Base-by-base conservation (phyloP, 2,888 invertebrate species). In the Epinotia demarniana region DNA sequence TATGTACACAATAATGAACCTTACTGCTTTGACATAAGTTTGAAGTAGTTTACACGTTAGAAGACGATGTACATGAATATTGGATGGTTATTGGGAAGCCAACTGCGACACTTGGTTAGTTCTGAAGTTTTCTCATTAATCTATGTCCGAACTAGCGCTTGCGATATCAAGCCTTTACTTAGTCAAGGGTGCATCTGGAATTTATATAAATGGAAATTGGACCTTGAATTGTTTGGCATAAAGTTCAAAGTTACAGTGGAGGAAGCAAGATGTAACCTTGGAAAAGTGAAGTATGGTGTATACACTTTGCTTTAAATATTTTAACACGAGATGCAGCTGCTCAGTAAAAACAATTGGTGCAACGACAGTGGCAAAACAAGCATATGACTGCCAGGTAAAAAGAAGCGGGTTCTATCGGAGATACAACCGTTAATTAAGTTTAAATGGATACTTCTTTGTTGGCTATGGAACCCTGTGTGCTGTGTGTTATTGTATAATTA, bases 111-210 rank as follows among this genome's bases (percentile, higher is more conserved):
- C 64, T 75, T 27, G 62, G 46, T 46, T 68, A 62, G 73, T 70
- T 71, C 23, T 13, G 8, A 75, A 75, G 58, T 75, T 75, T 71
- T 61, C 75, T 75, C 75, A 75, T 75, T 75, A 75, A 64, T 75
- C 75, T 63, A 46, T 57, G 68, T 69, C 18, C 53, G 49, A 49
- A 66, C 55, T 71, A 62, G 23, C 6, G 63, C 55, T 63, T 39
- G 16, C 27, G 61, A 61, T 57, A 67, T 67, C 55, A 33, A 67
- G 33, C 39, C 18, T 18, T 55, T 55, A 18, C 61, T 61, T n/a
- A 57, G 19, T n/a, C 16, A 61, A 27, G 61, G 61, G 33, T 61
- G 61, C 61, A 61, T 61, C 61, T 8, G 16, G 33, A 61, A n/a
- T 61, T 33, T 61, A 3, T 61, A 0, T 1, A 33, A 61, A 33